Conservation (phyloP, 2,113 vertebrate genomes). For the Raphicerus campestris region DNA sequence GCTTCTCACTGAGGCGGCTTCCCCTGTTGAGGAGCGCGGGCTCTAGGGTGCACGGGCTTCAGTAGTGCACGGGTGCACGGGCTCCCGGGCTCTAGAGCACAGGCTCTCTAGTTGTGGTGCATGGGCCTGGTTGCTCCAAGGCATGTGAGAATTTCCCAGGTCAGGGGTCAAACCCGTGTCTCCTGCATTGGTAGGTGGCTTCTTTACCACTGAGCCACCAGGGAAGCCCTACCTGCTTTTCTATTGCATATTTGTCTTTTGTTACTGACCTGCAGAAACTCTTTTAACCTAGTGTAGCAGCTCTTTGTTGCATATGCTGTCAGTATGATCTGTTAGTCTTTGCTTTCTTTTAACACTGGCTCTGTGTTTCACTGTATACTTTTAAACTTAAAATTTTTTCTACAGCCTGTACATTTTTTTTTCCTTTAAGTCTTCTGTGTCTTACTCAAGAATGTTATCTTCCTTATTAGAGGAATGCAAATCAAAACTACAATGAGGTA, state of each 20-base stretch:
- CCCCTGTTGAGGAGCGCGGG: not conserved
- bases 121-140: not conserved
- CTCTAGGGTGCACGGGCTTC: not conserved
- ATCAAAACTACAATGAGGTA: not conserved
- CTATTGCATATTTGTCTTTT: not conserved
- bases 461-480: not conserved
- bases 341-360: not conserved
- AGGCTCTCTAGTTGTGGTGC: not conserved
- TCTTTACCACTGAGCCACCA: not conserved
- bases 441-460: constrained; percentile 43
- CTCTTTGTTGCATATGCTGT: not conserved
- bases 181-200: not conserved
- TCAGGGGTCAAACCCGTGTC: not conserved
- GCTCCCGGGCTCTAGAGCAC: not conserved
- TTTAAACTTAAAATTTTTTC: not conserved
- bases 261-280: not conserved
- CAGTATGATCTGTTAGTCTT: not conserved
- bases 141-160: not conserved
- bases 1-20: not conserved
- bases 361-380: not conserved
- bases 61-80: not conserved
- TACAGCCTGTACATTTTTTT: constrained; percentile 2
- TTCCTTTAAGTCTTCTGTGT: constrained; percentile 23
- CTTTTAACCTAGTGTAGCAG: not conserved
- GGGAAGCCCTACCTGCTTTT: not conserved